Evolutionary conservation across 2,113 vertebrate genomes (phyloP).

Genomic region (Macquaria australasica): DNA sequence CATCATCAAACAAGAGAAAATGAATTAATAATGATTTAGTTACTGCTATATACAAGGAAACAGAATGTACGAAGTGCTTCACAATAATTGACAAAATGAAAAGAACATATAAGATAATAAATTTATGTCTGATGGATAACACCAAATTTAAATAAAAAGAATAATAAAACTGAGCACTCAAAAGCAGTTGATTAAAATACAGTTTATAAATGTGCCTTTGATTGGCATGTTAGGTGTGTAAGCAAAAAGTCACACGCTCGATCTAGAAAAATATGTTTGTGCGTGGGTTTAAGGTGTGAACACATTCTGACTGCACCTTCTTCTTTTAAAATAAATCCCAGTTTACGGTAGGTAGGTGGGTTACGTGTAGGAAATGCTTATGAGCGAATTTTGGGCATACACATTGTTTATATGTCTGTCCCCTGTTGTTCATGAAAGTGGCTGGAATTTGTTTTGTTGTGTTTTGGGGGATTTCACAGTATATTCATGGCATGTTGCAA

Average conservation of each 20-base stretch:
- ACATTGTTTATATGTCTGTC: background rate
- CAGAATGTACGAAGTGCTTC: background rate
- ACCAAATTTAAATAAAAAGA: background rate
- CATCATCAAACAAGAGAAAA: background rate
- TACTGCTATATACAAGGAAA: background rate
- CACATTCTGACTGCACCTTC: background rate
- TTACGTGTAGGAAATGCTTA: background rate
- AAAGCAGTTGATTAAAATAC: background rate
- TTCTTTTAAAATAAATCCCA: background rate
- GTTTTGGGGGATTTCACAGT: background rate
- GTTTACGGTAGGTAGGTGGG: background rate
- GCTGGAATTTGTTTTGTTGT: background rate
- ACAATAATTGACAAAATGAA: background rate
- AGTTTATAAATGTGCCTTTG: background rate
- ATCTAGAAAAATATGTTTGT: background rate
- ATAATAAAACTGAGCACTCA: background rate
- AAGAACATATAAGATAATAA: background rate
- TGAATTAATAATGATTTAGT: background rate
- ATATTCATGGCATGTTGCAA: background rate
- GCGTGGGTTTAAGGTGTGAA: background rate
- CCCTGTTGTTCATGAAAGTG: background rate
- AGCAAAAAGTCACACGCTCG: background rate
- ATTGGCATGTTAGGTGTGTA: background rate
- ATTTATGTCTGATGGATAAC: background rate
- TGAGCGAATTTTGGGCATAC: no score